A percentile compares a stretch with the other conserved stretches of the same genome.
These are phyloP conservation scores for Percina caprodes DNA, from an alignment of 2,113 vertebrate species.

Conservation along the genomic window DNA sequence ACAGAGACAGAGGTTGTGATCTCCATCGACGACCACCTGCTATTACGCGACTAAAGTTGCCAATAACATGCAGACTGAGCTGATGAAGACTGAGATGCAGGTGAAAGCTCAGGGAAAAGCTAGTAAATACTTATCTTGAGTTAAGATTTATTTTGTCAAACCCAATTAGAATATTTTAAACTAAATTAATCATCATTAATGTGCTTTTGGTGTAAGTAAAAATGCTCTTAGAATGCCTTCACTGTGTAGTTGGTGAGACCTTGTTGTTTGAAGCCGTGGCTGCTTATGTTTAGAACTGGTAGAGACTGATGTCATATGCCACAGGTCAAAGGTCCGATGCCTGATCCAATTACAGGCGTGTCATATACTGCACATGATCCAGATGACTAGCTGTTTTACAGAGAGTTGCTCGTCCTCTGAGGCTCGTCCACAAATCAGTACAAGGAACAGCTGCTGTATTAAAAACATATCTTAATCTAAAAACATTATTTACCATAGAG, in stretches of 20 bases:
- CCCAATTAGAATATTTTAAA: background rate
- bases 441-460: background rate
- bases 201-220: no score
- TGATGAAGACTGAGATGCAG: background rate
- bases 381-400: constrained; percentile 52
- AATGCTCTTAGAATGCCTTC: background rate
- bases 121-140: background rate
- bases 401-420: constrained; percentile 30
- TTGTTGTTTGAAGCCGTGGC: constrained; percentile 29
- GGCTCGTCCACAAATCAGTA: constrained; percentile 26
- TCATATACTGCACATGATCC: constrained; percentile 73
- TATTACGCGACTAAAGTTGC: background rate
- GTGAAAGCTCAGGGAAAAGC: background rate
- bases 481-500: background rate
- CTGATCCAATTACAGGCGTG: constrained; percentile 78
- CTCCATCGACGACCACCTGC: background rate
- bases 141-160: background rate
- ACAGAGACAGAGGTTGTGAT: background rate
- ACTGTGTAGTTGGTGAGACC: background rate
- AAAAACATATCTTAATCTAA: background rate
- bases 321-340: constrained; percentile 71
- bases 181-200: background rate
- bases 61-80: background rate
- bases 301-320: constrained; percentile 75
- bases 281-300: constrained; percentile 22